Evolutionary conservation across 1,140 invertebrate species (phyloP).

Genomic region (Lutraria rhynchaena): DNA sequence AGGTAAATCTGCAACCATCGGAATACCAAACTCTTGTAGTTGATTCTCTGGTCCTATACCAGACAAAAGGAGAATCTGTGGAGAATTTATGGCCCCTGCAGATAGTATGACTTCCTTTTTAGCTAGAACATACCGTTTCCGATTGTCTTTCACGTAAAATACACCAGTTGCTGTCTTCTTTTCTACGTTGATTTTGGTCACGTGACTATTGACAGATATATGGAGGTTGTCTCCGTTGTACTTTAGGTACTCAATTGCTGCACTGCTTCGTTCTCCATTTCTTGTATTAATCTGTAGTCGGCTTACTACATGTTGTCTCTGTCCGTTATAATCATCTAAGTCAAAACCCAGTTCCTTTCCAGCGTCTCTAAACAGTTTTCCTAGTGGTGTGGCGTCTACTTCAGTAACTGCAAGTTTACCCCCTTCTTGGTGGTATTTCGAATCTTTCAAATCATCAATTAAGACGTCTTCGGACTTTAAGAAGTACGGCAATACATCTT

Average conservation of each 20-base stretch:
- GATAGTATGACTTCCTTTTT: slow-evolving; percentile 77
- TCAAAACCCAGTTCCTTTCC: slow-evolving; percentile 70
- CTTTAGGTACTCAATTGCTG: slow-evolving; percentile 5
- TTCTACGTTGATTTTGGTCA: slow-evolving; percentile 6
- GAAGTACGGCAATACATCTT: slow-evolving; percentile 58
- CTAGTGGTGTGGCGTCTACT: not conserved
- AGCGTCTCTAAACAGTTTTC: not conserved
- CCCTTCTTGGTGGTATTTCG: slow-evolving; percentile 29
- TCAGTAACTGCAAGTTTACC: slow-evolving; percentile 25
- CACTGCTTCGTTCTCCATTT: slow-evolving; percentile 25
- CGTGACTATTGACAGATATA: slow-evolving; percentile 10
- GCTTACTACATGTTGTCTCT: slow-evolving; percentile 22
- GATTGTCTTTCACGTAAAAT: slow-evolving; percentile 2
- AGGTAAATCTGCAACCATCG: slow-evolving; percentile 24
- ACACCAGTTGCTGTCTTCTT: slow-evolving; percentile 44
- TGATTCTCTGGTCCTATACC: slow-evolving; percentile 88
- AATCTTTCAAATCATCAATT: slow-evolving; percentile 23
- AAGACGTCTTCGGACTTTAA: slow-evolving; percentile 47
- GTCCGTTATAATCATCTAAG: slow-evolving; percentile 75
- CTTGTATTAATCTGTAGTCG: slow-evolving; percentile 19
- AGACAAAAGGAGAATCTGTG: slow-evolving; percentile 94
- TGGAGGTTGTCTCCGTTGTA: slow-evolving; percentile 14
- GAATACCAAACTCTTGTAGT: slow-evolving; percentile 31
- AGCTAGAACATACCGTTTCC: slow-evolving; percentile 36
- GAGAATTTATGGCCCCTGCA: slow-evolving; percentile 92